These are phyloP conservation scores for Ochropleura leucogaster DNA, from an alignment of 2,888 invertebrate species.

Conservation along the genomic window DNA sequence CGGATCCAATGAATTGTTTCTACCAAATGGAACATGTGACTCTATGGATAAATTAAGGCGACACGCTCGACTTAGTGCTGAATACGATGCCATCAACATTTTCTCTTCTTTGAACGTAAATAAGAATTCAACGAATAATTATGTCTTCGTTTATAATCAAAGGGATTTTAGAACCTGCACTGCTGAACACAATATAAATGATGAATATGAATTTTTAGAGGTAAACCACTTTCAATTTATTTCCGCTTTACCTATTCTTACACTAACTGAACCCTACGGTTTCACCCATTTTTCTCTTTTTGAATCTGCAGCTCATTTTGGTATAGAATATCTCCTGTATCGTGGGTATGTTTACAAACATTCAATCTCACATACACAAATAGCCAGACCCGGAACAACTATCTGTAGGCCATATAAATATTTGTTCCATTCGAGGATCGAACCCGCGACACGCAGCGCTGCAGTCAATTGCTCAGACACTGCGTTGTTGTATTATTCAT, in stretches of 20 bases:
- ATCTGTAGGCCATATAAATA: no score
- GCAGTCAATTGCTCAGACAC: no score
- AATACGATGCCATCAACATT: neutral
- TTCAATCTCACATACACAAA: no score
- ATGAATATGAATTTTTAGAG: slow-evolving; percentile 8
- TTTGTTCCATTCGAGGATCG: no score
- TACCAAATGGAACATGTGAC: fast-evolving
- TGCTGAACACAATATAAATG: neutral
- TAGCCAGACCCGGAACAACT: no score
- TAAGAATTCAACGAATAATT: neutral
- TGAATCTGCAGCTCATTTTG: no score
- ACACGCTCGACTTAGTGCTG: fast-evolving
- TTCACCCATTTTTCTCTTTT: neutral
- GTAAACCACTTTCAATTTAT: neutral
- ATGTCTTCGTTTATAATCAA: neutral
- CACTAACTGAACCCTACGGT: no score
- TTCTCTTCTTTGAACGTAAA: slow-evolving; percentile 3
- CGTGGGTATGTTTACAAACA: no score
- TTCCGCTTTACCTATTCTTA: no score
- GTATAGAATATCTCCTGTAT: no score
- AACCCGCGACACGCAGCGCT: no score
- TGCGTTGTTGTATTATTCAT: no score
- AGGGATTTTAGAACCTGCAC: neutral
- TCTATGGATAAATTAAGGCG: neutral
- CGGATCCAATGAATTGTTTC: neutral